A percentile compares a stretch with the other conserved stretches of the same genome.
Conservation (phyloP, 2,888 invertebrate species). For the Scaptomyza parva region DNA sequence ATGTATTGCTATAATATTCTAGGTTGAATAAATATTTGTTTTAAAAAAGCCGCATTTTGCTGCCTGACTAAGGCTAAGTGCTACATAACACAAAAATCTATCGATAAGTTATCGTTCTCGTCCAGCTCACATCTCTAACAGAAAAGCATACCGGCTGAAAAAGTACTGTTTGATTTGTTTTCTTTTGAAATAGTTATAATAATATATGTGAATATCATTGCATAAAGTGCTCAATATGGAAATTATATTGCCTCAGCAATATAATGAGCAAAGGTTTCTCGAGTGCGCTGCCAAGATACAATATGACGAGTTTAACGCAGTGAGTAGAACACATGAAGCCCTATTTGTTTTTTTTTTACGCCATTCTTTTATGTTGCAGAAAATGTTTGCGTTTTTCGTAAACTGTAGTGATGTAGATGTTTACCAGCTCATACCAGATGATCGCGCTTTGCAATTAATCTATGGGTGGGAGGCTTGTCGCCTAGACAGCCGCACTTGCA, state of each 20-base stretch:
- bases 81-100: constrained; percentile 1
- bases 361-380: constrained; percentile 32
- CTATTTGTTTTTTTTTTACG: neutral
- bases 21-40: neutral
- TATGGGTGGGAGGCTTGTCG: constrained; percentile 79
- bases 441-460: constrained; percentile 70
- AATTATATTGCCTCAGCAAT: constrained; percentile 69
- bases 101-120: constrained; percentile 18
- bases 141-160: constrained; percentile 31
- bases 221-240: constrained; percentile 63
- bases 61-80: constrained; percentile 2
- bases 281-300: constrained; percentile 68
- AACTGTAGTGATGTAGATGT: constrained; percentile 74
- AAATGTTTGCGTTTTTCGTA: constrained; percentile 71
- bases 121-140: constrained; percentile 21
- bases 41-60: constrained; percentile 17
- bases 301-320: constrained; percentile 78
- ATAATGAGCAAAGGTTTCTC: constrained; percentile 63
- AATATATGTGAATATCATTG: neutral
- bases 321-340: constrained; percentile 38
- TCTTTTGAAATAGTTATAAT: neutral
- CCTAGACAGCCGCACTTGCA: constrained; percentile 43
- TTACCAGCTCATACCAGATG: constrained; percentile 71
- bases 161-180: constrained; percentile 7
- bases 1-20: neutral